Percentiles rank a stretch among this genome's conserved stretches.
phyloP scores from a whole-genome alignment of 2,113 vertebrate genomes.

The Sapayoa aenigma region DNA sequence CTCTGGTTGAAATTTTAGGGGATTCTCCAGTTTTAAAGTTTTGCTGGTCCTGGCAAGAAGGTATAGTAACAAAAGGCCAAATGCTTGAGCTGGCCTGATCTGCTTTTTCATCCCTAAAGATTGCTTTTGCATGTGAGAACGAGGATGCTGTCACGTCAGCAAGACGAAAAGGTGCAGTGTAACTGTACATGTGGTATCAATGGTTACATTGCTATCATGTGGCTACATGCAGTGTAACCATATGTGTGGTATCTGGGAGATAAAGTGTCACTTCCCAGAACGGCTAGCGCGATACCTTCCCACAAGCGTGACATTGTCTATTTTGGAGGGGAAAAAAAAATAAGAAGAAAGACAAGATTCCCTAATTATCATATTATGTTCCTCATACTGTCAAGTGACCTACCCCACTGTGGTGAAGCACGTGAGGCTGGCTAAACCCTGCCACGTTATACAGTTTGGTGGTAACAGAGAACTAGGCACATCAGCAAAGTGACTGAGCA shows the following conservation, averaged over 20 bases:
- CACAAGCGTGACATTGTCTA: background rate
- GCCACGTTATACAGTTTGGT: background rate
- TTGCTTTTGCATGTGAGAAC: accelerated
- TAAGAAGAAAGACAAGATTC: background rate
- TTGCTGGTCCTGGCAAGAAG: background rate
- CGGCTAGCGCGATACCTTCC: background rate
- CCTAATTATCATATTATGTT: background rate
- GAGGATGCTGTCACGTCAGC: background rate
- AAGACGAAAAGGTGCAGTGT: background rate
- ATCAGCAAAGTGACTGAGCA: background rate
- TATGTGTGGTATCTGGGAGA: accelerated
- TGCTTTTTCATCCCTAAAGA: background rate
- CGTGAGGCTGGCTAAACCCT: background rate
- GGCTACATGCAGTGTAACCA: accelerated
- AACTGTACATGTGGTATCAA: accelerated
- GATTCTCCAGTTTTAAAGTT: background rate
- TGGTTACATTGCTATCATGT: no score
- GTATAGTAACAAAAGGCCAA: background rate
- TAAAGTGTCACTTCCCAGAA: background rate
- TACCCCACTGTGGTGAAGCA: background rate
- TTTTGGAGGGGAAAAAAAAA: background rate
- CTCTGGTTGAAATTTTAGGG: background rate
- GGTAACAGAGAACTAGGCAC: background rate
- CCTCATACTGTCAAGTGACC: slow-evolving; percentile 1
- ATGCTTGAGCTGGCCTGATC: background rate